A percentile compares a stretch with the other conserved stretches of the same genome.
These are phyloP conservation scores for Hyposmocoma kahamanoa DNA, from an alignment of 1,140 invertebrate species.

Conservation along the genomic window DNA sequence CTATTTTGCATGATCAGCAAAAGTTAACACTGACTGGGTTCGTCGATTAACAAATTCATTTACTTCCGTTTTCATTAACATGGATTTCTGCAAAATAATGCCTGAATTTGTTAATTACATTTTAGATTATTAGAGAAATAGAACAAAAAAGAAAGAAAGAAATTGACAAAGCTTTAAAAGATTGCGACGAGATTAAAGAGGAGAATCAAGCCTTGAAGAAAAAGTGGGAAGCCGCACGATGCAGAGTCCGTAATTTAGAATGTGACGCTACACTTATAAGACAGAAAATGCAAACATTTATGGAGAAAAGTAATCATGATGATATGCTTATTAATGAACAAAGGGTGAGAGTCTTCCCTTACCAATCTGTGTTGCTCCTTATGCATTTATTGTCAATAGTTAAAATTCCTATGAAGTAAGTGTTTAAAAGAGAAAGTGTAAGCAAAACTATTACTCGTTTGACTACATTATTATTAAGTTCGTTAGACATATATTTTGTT, in stretches of 20 bases:
- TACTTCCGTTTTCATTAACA: too few relatives aligned
- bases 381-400: too few relatives aligned
- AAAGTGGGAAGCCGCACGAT: constrained; percentile 74
- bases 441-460: too few relatives aligned
- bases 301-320: constrained; percentile 75
- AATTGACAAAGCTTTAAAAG: constrained; percentile 67
- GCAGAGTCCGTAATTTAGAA: constrained; percentile 75
- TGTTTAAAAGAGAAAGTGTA: too few relatives aligned
- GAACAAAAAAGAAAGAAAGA: constrained; percentile 75
- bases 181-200: constrained; percentile 61
- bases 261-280: constrained; percentile 66
- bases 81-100: too few relatives aligned
- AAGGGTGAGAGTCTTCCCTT: constrained; percentile 60
- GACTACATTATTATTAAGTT: too few relatives aligned
- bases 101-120: background rate
- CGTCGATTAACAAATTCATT: too few relatives aligned
- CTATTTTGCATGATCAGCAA: too few relatives aligned
- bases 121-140: constrained; percentile 69
- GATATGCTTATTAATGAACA: constrained; percentile 74
- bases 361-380: too few relatives aligned
- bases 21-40: too few relatives aligned
- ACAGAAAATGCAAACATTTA: constrained; percentile 68
- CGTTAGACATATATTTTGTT: too few relatives aligned
- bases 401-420: too few relatives aligned
- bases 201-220: constrained; percentile 73